Evolutionary conservation across 1,140 invertebrate genomes (phyloP).

Genomic region (Bombus soroeensis): DNA sequence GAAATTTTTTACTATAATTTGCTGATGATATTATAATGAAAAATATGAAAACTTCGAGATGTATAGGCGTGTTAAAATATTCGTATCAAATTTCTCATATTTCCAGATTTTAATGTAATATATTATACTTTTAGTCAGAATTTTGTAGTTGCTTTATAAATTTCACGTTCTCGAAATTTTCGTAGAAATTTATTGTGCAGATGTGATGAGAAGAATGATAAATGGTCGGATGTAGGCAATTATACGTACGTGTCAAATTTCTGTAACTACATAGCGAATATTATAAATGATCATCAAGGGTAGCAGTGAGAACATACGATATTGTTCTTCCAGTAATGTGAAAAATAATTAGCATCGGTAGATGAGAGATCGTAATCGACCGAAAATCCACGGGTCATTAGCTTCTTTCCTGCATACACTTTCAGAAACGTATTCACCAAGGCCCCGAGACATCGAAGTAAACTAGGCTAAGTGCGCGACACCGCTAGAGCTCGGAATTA

Average conservation of each 20-base stretch:
- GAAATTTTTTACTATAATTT: too few species aligned
- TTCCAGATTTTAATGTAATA: too few species aligned
- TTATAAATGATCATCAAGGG: not conserved
- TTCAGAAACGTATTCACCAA: conserved; percentile 33
- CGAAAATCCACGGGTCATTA: conserved; percentile 47
- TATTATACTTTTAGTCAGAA: too few species aligned
- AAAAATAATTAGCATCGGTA: conserved; percentile 17
- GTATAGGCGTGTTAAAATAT: too few species aligned
- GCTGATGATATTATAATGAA: too few species aligned
- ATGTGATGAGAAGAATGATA: not conserved
- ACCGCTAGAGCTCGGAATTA: conserved; percentile 48
- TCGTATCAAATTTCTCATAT: too few species aligned
- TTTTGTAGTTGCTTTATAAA: not conserved
- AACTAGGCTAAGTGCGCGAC: conserved; percentile 61
- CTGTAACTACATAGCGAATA: not conserved
- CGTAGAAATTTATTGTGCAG: not conserved
- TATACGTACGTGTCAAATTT: not conserved
- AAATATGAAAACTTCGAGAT: too few species aligned
- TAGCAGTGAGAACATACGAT: not conserved
- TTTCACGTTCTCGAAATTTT: not conserved
- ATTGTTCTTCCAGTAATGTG: not conserved
- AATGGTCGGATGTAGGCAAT: not conserved
- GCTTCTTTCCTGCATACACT: not conserved
- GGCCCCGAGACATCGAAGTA: conserved; percentile 44
- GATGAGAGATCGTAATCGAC: conserved; percentile 39